Base-by-base conservation (phyloP, 2,797 vertebrate genomes). In the Poeciliopsis gracilis region DNA sequence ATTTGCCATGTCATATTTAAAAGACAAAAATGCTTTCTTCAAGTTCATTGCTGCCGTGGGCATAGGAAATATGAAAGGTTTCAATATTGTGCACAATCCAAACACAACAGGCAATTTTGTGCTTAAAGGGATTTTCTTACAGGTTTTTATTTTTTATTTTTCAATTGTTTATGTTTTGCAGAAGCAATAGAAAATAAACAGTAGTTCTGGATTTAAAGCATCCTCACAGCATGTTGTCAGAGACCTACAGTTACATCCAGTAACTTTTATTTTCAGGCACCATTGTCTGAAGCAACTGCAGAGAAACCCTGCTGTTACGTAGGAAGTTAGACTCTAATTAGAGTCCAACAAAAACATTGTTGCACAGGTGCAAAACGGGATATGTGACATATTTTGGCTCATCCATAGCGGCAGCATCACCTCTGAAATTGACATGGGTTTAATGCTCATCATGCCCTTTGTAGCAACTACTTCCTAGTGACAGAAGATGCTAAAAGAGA, bases 281-380 rank as follows among this genome's bases (percentile, higher is more conserved):
- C 25, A 43, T 15, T 49, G 20, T 76, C 45, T 66, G 28, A 49
- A 36, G 18, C 20, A 30, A 46, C 38, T 13, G 59, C 16, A 30
- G 7, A 41, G 47, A 76, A 69, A 76, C 33, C 23, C 16, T 51
- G 23, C 43, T 49, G 38, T 5, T 69, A n/a, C 12, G 5, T 25
- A 13, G 11, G 11, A 36, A 45, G 38, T n/a, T 69, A 28, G 38
- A 69, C 66, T 46, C 41, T 46, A 70, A 70, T 70, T 28, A 46
- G 67, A 28, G 43, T 70, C 67, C 63, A 67, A 38, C 46, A 72
- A n/a, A 72, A 28, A 38, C 41, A 20, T 30, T 75, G 53, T 74
- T 59, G 55, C 25, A 45, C 38, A 45, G 38, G n/a, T 59, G 8
- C 8, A 59, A 41, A 20, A 41, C 41, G 46, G 6, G 16, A 46